Base-by-base conservation (phyloP, 2,888 invertebrate species). In the Meliscaeva auricollis region DNA sequence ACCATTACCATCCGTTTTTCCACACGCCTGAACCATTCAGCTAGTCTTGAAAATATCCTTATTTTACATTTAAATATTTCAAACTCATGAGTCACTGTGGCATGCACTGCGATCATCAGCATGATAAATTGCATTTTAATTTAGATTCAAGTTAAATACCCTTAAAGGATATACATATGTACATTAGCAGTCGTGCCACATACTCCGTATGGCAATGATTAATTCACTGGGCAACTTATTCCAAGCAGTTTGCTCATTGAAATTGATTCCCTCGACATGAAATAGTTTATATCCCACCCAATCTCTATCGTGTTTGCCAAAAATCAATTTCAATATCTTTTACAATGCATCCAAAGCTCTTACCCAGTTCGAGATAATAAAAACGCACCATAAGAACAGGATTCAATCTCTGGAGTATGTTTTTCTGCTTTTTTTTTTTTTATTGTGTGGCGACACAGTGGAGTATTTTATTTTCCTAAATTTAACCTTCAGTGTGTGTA, bases 271-370 rank as follows among this genome's bases (percentile, higher is more conserved):
- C 35, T 38, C 35, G 20, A 35, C 35, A 58, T 20, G 3, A 17
- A 58, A 58, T 17, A 20, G 20, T 54, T 30, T 52, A n/a, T 52
- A 26, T 30, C n/a, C n/a, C 15, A 38, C 11, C 35, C 20, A 58
- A 35, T 20, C 20, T 35, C 35, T 8, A 38, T 35, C 35, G 35
- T 58, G 58, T 58, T 35, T 35, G 35, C 58, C 58, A 38, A 58
- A 58, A 58, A 58, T 58, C 58, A 35, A 58, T 58, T 58, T 58
- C 58, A 58, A 58, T 58, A 58, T 35, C 20, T 35, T 35, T 8
- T 15, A 38, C 20, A 58, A 58, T 58, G 58, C 32, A 32, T 58
- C 20, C 35, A 35, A 58, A 35, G 35, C 35, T 32, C 13, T 11
- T 2, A 35, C 20, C 35, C 17, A 32, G 17, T 35, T 58, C 58